Evolutionary conservation across 2,113 vertebrate genomes (phyloP).

Genomic region (Electrona antarctica): DNA sequence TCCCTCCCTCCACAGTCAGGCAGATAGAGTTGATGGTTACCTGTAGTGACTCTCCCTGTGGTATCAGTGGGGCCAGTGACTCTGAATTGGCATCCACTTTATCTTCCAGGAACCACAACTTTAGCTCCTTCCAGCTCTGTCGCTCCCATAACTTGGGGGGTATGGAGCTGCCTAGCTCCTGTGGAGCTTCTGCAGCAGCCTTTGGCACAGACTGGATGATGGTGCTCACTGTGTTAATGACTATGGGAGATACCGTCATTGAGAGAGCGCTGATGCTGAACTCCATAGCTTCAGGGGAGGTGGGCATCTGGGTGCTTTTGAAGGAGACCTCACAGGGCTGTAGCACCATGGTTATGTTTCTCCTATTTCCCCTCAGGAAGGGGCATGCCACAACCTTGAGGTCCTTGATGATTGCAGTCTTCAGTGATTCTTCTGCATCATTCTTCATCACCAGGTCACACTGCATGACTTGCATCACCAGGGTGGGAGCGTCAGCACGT

Average conservation of each 20-base stretch:
- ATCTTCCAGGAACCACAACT: slow-evolving; percentile 96
- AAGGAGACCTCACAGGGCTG: slow-evolving; percentile 93
- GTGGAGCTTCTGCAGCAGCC: slow-evolving; percentile 81
- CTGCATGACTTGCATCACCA: slow-evolving; percentile 88
- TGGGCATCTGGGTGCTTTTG: slow-evolving; percentile 76
- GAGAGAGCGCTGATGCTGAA: slow-evolving; percentile 88
- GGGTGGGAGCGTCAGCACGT: slow-evolving; percentile 87
- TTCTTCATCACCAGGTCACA: slow-evolving; percentile 87
- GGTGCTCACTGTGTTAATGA: slow-evolving; percentile 96
- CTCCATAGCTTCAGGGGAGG: slow-evolving; percentile 84
- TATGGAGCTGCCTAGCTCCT: slow-evolving; percentile 81
- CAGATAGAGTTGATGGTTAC: slow-evolving; percentile 87
- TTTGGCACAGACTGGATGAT: slow-evolving; percentile 88
- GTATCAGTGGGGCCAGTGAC: slow-evolving; percentile 78
- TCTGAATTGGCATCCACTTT: slow-evolving; percentile 80
- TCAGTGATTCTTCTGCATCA: slow-evolving; percentile 73
- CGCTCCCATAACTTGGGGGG: slow-evolving; percentile 87
- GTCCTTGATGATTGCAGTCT: slow-evolving; percentile 88
- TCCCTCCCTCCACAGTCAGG: slow-evolving; percentile 93
- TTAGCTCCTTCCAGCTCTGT: slow-evolving; percentile 85
- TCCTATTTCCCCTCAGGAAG: slow-evolving; percentile 86
- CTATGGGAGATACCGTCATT: slow-evolving; percentile 95
- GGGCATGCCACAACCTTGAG: slow-evolving; percentile 92
- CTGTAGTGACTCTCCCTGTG: slow-evolving; percentile 34
- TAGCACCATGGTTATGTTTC: slow-evolving; percentile 87